A percentile compares a stretch with the other conserved stretches of the same genome.
phyloP scores from a whole-genome alignment of 2,113 vertebrate species.

The Pampusana beccarii region DNA sequence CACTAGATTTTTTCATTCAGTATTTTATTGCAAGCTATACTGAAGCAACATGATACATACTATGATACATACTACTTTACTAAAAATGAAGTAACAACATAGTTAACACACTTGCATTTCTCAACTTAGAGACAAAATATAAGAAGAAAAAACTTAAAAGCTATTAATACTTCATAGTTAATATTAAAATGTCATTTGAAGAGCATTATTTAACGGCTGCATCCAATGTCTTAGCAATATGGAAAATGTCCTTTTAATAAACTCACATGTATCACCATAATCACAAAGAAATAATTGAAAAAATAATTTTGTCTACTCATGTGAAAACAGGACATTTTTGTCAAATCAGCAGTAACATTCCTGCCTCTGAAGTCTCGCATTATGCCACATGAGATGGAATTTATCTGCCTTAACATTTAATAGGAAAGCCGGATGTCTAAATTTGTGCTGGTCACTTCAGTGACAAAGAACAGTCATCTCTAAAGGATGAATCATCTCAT shows the following conservation, averaged over 20 bases:
- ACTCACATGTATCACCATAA: background rate
- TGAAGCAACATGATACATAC: background rate
- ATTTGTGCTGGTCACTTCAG: background rate
- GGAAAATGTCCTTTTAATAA: background rate
- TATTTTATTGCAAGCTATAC: background rate
- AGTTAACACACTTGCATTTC: background rate
- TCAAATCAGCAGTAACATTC: background rate
- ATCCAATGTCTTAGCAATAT: background rate
- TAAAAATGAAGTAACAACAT: background rate
- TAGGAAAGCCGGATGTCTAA: background rate
- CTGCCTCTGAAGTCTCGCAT: background rate
- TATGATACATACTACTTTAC: background rate
- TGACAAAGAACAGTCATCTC: conserved; percentile 26
- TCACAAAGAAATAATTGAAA: background rate
- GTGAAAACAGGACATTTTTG: background rate
- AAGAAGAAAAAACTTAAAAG: background rate
- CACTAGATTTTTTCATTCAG: background rate
- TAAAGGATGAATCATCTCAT: background rate
- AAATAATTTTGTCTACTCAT: background rate
- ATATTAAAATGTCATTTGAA: background rate
- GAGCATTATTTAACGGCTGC: background rate
- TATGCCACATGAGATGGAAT: background rate
- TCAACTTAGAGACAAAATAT: background rate
- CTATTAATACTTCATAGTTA: background rate
- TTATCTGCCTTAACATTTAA: background rate